Base-by-base conservation (phyloP, 2,113 vertebrate species). In the Platysteira castanea region DNA sequence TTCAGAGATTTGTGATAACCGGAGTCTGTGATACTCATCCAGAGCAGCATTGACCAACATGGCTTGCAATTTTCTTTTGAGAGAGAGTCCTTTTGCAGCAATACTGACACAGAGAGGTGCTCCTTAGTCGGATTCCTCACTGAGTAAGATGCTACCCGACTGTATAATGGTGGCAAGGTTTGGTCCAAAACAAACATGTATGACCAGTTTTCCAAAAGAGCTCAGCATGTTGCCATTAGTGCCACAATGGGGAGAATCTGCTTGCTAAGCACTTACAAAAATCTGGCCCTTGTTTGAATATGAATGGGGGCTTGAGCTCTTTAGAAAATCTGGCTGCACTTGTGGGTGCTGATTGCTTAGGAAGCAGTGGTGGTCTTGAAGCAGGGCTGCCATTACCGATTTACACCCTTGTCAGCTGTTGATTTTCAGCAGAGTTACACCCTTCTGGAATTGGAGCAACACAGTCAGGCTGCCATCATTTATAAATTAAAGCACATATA, bases 101-200 rank as follows among this genome's bases (percentile, higher is more conserved):
- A 15, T 12, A 28, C 15, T 70, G 28, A 39, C 59, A 53, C 39
- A 71, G 60, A 65, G 71, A 50, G 23, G 18, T 39, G 64, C 41
- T 64, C 20, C 60, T 86, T 60, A 53, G 47, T 30, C 49, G 79
- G 41, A 71, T 63, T 93, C 61, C 35, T 92, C 65, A 56, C 46
- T 57, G 23, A 65, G 9, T 74, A 69, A 84, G 74, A 89, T 79
- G 61, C 69, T 93, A 76, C 73, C 69, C 31, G 13, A 75, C 77
- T 69, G 77, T 73, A 89, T 60, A 87, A 95, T 86, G n/a, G 74
- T 71, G 77, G 85, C 64, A 89, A 87, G 84, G 41, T 87, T 26
- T 67, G 61, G 30, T 84, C 73, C 92, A 95, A 95, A 96, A 93
- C 94, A 97, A 96, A 94, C 73, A 87, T 27, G 90, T 93, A 97